These are phyloP conservation scores for Dendroctonus valens DNA, from an alignment of 1,140 invertebrate genomes.

Conservation along the genomic window DNA sequence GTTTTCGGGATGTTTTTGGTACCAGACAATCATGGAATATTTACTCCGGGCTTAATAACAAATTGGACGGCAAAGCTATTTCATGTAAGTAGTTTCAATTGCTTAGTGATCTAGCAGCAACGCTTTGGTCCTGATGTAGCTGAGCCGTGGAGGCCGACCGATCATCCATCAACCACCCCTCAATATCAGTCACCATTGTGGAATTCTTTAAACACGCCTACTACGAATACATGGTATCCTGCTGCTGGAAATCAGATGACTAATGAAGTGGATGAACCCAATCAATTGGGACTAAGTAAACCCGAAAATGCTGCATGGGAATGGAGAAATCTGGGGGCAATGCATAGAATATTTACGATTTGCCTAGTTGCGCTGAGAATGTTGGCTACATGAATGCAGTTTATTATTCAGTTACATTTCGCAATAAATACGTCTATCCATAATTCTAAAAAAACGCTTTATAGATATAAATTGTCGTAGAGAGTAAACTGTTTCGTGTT, in stretches of 20 bases:
- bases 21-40: constrained; percentile 13
- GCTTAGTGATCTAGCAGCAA: no score
- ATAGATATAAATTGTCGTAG: no score
- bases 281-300: constrained; percentile 58
- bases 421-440: no score
- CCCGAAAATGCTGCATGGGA: constrained; percentile 33
- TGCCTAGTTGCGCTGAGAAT: no score
- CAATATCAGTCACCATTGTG: constrained; percentile 6
- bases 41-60: constrained; percentile 7
- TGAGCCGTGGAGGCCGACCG: not conserved
- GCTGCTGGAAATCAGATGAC: constrained; percentile 54
- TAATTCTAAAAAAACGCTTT: no score
- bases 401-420: no score
- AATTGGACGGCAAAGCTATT: constrained; percentile 5
- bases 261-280: constrained; percentile 61
- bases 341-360: no score
- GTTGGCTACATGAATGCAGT: no score
- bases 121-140: no score
- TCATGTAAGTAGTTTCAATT: constrained; percentile 7
- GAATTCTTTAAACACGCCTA: constrained; percentile 33
- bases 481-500: no score
- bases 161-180: constrained; percentile 7
- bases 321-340: not conserved
- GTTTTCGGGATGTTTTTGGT: constrained; percentile 8
- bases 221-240: constrained; percentile 55